These are phyloP conservation scores for Epizoanthus scotinus DNA, from an alignment of 92 coral and sea anemone species.

Conservation along the genomic window DNA sequence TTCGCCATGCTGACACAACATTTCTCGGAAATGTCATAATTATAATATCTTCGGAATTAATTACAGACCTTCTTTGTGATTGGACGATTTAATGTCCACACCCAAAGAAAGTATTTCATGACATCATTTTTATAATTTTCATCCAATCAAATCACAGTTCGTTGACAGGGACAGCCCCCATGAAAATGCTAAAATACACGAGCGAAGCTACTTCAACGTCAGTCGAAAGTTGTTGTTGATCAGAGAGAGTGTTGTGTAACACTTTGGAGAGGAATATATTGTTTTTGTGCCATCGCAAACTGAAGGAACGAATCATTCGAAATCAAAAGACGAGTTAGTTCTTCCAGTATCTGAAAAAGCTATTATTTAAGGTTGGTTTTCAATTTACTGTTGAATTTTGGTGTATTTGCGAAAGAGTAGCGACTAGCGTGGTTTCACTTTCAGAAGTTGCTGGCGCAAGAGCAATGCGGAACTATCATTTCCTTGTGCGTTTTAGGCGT, in stretches of 20 bases:
- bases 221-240: too few species aligned
- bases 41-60: too few species aligned
- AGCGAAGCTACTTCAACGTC: too few species aligned
- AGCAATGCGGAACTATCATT: constrained; percentile 27
- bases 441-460: neutral
- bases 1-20: too few species aligned
- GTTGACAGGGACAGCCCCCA: neutral
- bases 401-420: neutral
- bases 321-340: neutral
- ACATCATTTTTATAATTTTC: constrained; percentile 1
- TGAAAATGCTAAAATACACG: neutral
- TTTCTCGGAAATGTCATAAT: too few species aligned
- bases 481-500: constrained; percentile 2
- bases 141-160: neutral
- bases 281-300: neutral
- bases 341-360: neutral
- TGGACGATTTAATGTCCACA: too few species aligned
- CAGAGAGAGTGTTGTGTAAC: too few species aligned
- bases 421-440: neutral
- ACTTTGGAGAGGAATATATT: neutral
- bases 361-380: constrained; percentile 19
- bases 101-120: neutral
- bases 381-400: neutral
- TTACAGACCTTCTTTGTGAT: too few species aligned
- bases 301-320: neutral